Evolutionary conservation across 2,797 vertebrate genomes (phyloP), one percentile per base, ranked within the genome.

Genomic region (Ciconia nigra): DNA sequence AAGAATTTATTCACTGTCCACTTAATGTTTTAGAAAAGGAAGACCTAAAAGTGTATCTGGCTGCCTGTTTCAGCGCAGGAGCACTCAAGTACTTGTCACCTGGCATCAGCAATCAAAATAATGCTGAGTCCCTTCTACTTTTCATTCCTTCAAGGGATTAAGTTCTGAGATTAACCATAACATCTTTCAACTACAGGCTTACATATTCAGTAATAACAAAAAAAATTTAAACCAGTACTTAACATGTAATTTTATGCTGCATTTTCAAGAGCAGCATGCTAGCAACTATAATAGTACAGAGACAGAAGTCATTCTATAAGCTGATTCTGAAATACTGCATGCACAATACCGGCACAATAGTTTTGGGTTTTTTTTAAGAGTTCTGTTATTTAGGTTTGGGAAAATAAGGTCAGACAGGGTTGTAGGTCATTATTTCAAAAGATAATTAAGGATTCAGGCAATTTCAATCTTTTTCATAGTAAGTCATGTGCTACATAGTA

Each of bases 101-200:
- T 46, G 59, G 41, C 71, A 96, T 62, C 72, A 93, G 55, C 37
- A 83, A 91, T 55, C 9, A 70, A 89, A 95, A 91, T 79, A 94
- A 83, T 44, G 29, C 54, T 49, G 69, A 93, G 49, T 67, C 41
- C 19, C 20, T 87, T 94, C 62, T 63, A 86, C 31, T 88, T 90
- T 89, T 91, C 57, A 58, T 91, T 96, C 59, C 25, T 84, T 74
- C 62, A 87, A 5, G 92, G 31, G 52, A 95, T 84, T 92, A 94
- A 93, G 15, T 87, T 84, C 81, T 79, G 87, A 91, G 82, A 93
- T 90, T 93, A 94, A 62, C 44, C 33, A 20, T 33, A 71, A 73
- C 19, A 37, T 70, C 47, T 92, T 82, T 85, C 42, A 73, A 83
- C 59, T 59, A 74, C 13, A 85, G 42, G 54, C 70, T 94, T 35